Base-by-base conservation (phyloP, 2,888 invertebrate species). In the Boloria euphrosyne region DNA sequence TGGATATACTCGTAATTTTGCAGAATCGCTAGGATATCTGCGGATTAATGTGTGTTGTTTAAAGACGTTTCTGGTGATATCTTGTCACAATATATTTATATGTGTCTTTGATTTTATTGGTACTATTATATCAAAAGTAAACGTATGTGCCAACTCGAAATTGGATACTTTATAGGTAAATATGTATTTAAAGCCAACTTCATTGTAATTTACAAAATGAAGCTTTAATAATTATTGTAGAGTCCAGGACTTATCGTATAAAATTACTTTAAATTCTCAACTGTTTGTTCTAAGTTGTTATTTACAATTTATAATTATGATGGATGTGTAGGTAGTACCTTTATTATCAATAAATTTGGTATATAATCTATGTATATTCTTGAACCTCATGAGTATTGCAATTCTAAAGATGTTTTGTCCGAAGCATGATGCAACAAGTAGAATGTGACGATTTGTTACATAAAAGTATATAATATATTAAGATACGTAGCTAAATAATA, bases 141-240 rank as follows among this genome's bases (percentile, higher is more conserved):
- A 79, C 80, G 17, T 51, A 80, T 81, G 84, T 84, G 86, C 85
- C 86, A 86, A 86, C 81, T 78, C 66, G 52, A 61, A 46, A 52
- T 69, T 65, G 62, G 49, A 61, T 71, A 54, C 62, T 62, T 64
- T 57, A 62, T 65, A 62, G n/a, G 54, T 70, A 67, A 57, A 67
- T 68, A 63, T 62, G 18, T 49, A 55, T 50, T 54, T 43, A 60
- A 66, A 55, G 16, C 44, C 13, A 69, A 69, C 55, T 69, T 63
- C 66, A 62, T 66, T 57, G 66, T 68, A 64, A 60, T 70, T 67
- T 55, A 64, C 55, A 70, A 68, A 68, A 87, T 89, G 89, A 88
- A 92, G 91, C 91, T 92, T 92, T 92, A 92, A 38, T 38, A 10
- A 92, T 89, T 90, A 91, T 88, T 82, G 84, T 89, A 88, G 89